These are phyloP conservation scores for Pedetes capensis DNA, from an alignment of 2,113 vertebrate species.

Conservation along the genomic window DNA sequence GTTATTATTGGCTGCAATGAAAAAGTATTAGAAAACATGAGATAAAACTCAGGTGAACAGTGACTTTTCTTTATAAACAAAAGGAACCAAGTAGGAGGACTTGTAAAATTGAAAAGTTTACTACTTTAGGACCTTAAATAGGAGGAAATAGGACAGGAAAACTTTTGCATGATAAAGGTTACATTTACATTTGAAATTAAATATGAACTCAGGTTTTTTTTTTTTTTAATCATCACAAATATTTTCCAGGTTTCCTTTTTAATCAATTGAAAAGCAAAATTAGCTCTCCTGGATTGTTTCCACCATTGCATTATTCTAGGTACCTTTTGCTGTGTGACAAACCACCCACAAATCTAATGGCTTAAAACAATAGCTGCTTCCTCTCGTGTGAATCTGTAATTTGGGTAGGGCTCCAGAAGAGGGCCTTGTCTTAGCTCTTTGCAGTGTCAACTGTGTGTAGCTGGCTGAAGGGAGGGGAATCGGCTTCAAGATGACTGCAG, in stretches of 20 bases:
- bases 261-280: neutral
- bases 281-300: neutral
- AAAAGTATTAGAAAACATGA: neutral
- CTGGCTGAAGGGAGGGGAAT: neutral
- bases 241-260: neutral
- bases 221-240: neutral
- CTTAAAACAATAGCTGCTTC: neutral
- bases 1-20: neutral
- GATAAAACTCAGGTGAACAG: neutral
- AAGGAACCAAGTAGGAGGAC: neutral
- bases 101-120: neutral
- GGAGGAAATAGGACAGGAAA: neutral
- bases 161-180: neutral
- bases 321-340: neutral
- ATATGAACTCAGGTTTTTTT: neutral
- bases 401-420: neutral
- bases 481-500: neutral
- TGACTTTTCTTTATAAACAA: neutral
- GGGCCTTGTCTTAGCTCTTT: neutral
- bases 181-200: conserved; percentile 6
- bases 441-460: neutral
- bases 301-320: neutral
- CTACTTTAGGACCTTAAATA: neutral
- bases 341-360: neutral
- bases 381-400: neutral